Evolutionary conservation across 2,888 invertebrate genomes (phyloP).

Genomic region (Pinctada fucata): DNA sequence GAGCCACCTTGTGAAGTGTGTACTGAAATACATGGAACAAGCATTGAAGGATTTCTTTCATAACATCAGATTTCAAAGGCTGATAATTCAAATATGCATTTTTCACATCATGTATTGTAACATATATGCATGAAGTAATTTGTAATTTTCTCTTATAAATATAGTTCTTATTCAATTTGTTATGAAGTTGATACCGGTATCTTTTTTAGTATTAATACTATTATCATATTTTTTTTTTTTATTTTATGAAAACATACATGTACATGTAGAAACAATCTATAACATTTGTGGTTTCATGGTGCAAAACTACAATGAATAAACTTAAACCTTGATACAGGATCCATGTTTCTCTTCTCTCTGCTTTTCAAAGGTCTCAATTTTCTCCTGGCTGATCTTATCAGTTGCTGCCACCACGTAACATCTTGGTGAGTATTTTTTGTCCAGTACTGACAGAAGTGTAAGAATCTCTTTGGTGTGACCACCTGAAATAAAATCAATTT

Average conservation of each 20-base stretch:
- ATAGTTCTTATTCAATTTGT: too few species aligned
- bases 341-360: conserved; percentile 15
- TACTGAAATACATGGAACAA: conserved; percentile 57
- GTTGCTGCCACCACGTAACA: conserved; percentile 87
- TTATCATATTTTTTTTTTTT: background rate
- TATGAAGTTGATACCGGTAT: too few species aligned
- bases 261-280: too few species aligned
- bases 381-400: conserved; percentile 86
- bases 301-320: background rate
- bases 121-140: too few species aligned
- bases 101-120: too few species aligned
- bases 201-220: too few species aligned
- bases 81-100: background rate
- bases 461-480: conserved; percentile 98
- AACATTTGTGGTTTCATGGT: too few species aligned
- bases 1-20: conserved; percentile 82
- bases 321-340: background rate
- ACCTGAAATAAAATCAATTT: conserved; percentile 78
- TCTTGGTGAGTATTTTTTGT: conserved; percentile 83
- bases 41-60: too few species aligned
- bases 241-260: background rate
- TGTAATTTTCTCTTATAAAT: too few species aligned
- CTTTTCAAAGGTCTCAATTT: conserved; percentile 78
- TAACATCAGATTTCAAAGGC: background rate
- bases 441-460: conserved; percentile 83